Base-by-base conservation (phyloP, 2,888 invertebrate genomes). In the Dynastes tityus region DNA sequence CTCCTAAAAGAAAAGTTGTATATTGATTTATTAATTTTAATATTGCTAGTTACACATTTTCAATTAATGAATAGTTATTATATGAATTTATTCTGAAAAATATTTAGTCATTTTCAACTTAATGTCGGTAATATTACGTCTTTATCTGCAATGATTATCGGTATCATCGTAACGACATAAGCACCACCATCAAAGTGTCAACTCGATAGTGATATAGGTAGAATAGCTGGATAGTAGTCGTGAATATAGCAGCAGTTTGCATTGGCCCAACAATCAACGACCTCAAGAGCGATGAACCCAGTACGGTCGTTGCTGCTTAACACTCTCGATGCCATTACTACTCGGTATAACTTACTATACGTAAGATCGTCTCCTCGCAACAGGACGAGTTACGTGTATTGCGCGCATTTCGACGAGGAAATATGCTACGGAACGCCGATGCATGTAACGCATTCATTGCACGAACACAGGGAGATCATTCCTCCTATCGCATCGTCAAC, bases 211-310 rank as follows among this genome's bases (percentile, higher is more conserved):
- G 40, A 40, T 40, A 40, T 32, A 37, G 32, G 45, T 45, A 45
- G 45, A 37, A 37, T 45, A 45, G 11, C 45, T 11, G 45, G 8
- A 45, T 45, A 11, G 45, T 45, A 45, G 45, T 2, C 45, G 55
- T 55, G 55, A 22, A 63, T 29, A 63, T 63, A 63, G 63, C 32
- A 63, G 55, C 55, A 22, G 29, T 13, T 63, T 13, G 29, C 13
- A 63, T 63, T 51, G 68, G 51, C 32, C 51, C 53, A 68, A 68
- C 82, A 82, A 82, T 81, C 82, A 82, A 81, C 82, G 82, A 82
- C 82, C 82, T 82, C 82, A 79, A 80, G 82, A 82, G 78, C 82
- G 82, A 82, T 82, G 82, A 82, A 82, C 82, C 79, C 82, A 58
- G 55, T 22, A 78, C 76, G 78, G 80, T 74, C 73, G 61, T 74